A percentile compares a stretch with the other conserved stretches of the same genome.
Evolutionary conservation across 2,797 vertebrate genomes (phyloP).

Genomic region (Parambassis ranga): DNA sequence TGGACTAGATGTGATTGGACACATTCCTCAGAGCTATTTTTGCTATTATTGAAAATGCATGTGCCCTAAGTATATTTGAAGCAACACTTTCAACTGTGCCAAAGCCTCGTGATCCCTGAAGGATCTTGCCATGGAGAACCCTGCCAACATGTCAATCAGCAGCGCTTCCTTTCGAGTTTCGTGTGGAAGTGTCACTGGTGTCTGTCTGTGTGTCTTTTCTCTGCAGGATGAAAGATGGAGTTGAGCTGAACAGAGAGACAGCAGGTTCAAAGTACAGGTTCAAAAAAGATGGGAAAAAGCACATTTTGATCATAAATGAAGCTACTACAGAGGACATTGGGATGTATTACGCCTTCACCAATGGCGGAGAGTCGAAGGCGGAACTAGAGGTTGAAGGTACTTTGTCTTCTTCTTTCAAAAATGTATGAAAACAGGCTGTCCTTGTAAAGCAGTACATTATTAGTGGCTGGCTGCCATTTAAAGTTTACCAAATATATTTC

Average conservation of each 20-base stretch:
- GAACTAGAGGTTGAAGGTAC: constrained; percentile 92
- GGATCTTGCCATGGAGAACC: constrained; percentile 9
- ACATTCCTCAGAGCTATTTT: too few species aligned
- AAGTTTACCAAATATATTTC: constrained; percentile 22
- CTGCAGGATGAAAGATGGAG: constrained; percentile 89
- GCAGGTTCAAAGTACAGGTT: constrained; percentile 88
- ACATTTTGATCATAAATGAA: constrained; percentile 88
- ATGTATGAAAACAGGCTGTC: not conserved
- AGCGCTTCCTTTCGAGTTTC: not conserved
- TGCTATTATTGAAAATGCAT: not conserved
- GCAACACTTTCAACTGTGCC: not conserved
- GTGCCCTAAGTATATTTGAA: too few species aligned
- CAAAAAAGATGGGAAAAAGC: constrained; percentile 91
- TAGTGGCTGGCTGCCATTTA: not conserved
- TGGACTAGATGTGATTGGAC: too few species aligned
- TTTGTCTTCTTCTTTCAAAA: not conserved
- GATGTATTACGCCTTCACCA: constrained; percentile 84
- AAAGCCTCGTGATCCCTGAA: not conserved
- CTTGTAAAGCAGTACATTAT: too few species aligned
- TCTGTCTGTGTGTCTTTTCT: not conserved
- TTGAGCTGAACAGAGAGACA: constrained; percentile 85
- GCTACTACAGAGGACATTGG: constrained; percentile 85
- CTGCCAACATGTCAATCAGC: constrained; percentile 12
- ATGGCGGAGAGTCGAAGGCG: constrained; percentile 87
- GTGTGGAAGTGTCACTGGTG: not conserved